phyloP scores from a whole-genome alignment of 1,140 invertebrate species.

The Elysia chlorotica region DNA sequence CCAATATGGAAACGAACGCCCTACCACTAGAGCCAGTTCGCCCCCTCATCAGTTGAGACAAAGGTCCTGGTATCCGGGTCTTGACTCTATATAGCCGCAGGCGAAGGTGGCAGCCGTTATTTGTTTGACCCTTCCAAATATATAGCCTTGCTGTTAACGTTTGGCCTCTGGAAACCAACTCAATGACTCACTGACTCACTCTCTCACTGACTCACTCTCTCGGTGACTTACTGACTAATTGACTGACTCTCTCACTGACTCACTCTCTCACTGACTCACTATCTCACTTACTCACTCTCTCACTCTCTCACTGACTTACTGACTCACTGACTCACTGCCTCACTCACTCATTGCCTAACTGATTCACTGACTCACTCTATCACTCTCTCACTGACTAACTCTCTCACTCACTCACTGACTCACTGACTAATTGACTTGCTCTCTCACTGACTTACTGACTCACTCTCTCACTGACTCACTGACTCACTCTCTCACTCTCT shows the following conservation, averaged over 20 bases:
- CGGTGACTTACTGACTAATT: neutral
- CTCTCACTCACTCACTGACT: conserved; percentile 2
- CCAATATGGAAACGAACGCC: too few relatives aligned
- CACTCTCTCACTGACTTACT: neutral
- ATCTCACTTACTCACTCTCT: neutral
- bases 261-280: neutral
- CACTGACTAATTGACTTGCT: neutral
- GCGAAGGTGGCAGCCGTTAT: too few relatives aligned
- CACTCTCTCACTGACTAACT: neutral
- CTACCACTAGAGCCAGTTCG: too few relatives aligned
- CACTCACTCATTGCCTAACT: neutral
- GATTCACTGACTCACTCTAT: neutral
- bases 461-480: neutral
- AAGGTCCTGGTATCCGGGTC: too few relatives aligned
- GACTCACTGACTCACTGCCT: neutral
- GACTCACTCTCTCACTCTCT: neutral
- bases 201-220: neutral
- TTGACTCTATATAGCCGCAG: too few relatives aligned
- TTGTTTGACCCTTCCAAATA: too few relatives aligned
- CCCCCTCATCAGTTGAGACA: too few relatives aligned
- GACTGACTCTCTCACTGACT: neutral
- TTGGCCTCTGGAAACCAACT: neutral
- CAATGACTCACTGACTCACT: neutral
- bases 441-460: neutral
- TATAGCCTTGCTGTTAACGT: too few relatives aligned